Evolutionary conservation across 2,797 vertebrate genomes (phyloP).

Genomic region (Austrolebias charrua): DNA sequence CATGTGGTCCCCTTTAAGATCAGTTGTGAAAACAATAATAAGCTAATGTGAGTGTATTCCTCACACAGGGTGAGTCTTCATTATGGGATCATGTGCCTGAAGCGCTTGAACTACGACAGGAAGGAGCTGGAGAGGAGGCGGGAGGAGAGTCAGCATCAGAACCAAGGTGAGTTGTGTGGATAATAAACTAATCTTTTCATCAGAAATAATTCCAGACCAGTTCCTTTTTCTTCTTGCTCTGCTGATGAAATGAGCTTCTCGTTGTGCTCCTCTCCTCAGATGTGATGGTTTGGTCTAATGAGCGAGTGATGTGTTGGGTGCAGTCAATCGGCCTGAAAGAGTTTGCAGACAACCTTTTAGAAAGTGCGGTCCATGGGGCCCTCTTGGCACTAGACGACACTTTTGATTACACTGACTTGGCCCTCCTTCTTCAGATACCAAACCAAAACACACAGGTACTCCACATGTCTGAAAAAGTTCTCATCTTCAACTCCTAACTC

Average conservation of each 20-base stretch:
- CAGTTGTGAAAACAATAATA: neutral
- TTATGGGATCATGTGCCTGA: constrained; percentile 97
- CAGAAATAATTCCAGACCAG: neutral
- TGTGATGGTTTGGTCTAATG: constrained; percentile 96
- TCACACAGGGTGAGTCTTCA: constrained; percentile 93
- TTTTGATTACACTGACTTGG: constrained; percentile 92
- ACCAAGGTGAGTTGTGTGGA: constrained; percentile 80
- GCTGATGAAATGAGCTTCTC: neutral
- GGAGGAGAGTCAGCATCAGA: constrained; percentile 91
- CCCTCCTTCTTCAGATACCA: constrained; percentile 91
- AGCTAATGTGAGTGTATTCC: neutral
- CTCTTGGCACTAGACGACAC: constrained; percentile 91
- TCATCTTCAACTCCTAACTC: constrained; percentile 19
- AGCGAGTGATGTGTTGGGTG: constrained; percentile 94
- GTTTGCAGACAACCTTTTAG: constrained; percentile 89
- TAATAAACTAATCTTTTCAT: neutral
- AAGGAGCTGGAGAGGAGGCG: constrained; percentile 93
- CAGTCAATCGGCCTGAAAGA: constrained; percentile 91
- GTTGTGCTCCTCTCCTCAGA: constrained; percentile 67
- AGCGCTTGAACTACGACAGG: constrained; percentile 94
- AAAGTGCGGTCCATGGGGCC: constrained; percentile 91
- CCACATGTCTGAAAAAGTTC: constrained; percentile 10
- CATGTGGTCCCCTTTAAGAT: too few species aligned
- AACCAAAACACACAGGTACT: constrained; percentile 92
- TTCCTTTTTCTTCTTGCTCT: neutral